These are phyloP conservation scores for Homarus gammarus DNA, from an alignment of 2,888 invertebrate genomes.

Conservation along the genomic window DNA sequence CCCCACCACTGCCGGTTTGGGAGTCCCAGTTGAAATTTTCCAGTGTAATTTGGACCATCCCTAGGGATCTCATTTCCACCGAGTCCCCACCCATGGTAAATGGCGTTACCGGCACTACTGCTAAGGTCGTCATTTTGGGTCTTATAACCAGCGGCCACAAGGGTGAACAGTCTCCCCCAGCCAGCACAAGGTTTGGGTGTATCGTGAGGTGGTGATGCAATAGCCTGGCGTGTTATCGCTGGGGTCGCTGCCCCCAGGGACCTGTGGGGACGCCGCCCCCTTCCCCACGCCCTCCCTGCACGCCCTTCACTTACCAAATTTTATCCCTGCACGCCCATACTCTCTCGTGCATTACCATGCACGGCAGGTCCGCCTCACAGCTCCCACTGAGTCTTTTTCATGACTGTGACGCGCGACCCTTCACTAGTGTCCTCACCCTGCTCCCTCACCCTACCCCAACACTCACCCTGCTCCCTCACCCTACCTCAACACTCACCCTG, in stretches of 20 bases:
- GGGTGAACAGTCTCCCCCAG: conserved; percentile 11
- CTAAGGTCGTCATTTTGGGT: conserved; percentile 13
- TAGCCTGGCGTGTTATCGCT: conserved; percentile 72
- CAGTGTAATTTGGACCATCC: conserved; percentile 73
- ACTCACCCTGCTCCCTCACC: not conserved
- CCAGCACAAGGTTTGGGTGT: conserved; percentile 30
- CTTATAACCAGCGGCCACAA: conserved; percentile 19
- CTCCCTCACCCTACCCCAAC: not conserved
- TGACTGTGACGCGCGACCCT: not conserved
- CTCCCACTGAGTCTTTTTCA: conserved; percentile 3
- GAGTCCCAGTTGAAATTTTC: conserved; percentile 74
- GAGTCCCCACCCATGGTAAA: conserved; percentile 69
- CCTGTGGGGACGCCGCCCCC: conserved; percentile 57
- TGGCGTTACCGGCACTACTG: conserved; percentile 37
- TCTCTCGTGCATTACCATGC: conserved; percentile 13
- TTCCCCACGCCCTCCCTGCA: conserved; percentile 30
- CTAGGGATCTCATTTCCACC: conserved; percentile 70
- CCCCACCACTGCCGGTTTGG: conserved; percentile 54
- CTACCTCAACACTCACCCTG: not conserved
- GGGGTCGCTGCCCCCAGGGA: conserved; percentile 69
- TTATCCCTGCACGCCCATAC: conserved; percentile 46
- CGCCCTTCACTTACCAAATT: conserved; percentile 40
- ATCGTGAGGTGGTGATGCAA: conserved; percentile 63
- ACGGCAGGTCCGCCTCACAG: conserved; percentile 7
- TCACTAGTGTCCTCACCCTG: not conserved